A percentile compares a stretch with the other conserved stretches of the same genome.
Conservation (phyloP, 1,140 invertebrate species). For the Drosophila kanapiae region DNA sequence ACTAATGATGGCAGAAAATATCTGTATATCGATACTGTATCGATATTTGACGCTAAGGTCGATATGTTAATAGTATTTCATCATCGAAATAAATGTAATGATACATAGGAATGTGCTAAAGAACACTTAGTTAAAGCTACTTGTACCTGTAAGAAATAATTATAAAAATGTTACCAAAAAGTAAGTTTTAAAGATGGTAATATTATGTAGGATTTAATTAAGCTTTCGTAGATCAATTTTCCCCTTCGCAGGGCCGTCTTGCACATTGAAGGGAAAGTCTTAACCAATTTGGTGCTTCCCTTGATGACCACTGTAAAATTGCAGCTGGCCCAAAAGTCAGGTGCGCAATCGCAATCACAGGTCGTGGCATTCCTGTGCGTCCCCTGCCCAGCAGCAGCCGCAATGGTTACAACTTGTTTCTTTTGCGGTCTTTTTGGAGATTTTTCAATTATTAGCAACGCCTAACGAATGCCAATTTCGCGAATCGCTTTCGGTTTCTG, state of each 20-base stretch:
- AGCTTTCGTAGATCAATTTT: too few species aligned
- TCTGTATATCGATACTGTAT: too few species aligned
- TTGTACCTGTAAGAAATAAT: too few species aligned
- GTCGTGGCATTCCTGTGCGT: constrained; percentile 63
- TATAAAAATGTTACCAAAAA: too few species aligned
- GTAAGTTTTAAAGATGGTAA: too few species aligned
- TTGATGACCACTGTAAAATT: constrained; percentile 22
- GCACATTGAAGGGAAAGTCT: neutral
- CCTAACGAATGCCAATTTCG: constrained; percentile 77
- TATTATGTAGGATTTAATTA: too few species aligned
- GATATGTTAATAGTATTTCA: too few species aligned
- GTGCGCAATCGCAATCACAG: constrained; percentile 50
- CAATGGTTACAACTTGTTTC: constrained; percentile 29
- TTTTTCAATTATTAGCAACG: constrained; percentile 80
- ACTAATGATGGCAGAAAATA: too few species aligned
- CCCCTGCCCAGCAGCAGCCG: constrained; percentile 34
- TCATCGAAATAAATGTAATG: too few species aligned
- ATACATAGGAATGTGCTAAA: too few species aligned
- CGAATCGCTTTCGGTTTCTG: constrained; percentile 36
- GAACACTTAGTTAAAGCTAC: too few species aligned
- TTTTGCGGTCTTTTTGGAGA: constrained; percentile 59
- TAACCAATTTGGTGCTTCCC: neutral
- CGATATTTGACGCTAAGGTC: too few species aligned
- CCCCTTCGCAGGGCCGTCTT: neutral
- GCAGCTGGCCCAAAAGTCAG: constrained; percentile 45